Evolutionary conservation across 2,797 vertebrate genomes (phyloP).

Genomic region (Hemibagrus guttatus): DNA sequence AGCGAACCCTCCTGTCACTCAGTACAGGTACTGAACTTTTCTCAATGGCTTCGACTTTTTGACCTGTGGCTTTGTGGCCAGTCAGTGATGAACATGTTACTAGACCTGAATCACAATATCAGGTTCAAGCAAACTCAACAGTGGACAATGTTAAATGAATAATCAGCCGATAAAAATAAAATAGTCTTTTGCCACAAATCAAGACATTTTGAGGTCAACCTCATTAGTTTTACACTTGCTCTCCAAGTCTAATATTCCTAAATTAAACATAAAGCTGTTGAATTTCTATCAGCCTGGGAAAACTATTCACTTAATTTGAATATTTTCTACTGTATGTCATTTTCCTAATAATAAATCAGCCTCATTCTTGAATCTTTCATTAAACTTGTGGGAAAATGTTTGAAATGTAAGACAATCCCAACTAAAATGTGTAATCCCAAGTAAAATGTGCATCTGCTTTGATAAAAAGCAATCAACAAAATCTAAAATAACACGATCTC

Average conservation of each 20-base stretch:
- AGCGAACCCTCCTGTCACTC: slow-evolving; percentile 87
- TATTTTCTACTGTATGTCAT: neutral
- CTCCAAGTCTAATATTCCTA: neutral
- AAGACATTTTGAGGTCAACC: neutral
- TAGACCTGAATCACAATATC: neutral
- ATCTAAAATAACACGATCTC: neutral
- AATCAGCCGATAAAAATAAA: no score
- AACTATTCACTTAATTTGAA: no score
- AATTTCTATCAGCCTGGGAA: neutral
- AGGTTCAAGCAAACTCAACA: neutral
- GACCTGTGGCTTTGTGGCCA: neutral
- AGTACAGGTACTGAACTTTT: slow-evolving; percentile 73
- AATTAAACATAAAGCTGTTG: neutral
- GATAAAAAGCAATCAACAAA: neutral
- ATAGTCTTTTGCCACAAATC: neutral
- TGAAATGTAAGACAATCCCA: neutral
- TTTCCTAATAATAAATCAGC: neutral
- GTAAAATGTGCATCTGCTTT: neutral
- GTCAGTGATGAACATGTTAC: neutral
- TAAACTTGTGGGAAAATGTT: neutral
- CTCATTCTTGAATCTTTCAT: neutral
- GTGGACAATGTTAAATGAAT: neutral
- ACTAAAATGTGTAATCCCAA: no score
- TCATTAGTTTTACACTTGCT: neutral
- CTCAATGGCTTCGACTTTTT: neutral